Percentiles rank a stretch among this genome's conserved stretches.
Evolutionary conservation across 35 echinoderm and acorn worm genomes (phyloP).

Genomic region (Heliocidaris tuberculata): DNA sequence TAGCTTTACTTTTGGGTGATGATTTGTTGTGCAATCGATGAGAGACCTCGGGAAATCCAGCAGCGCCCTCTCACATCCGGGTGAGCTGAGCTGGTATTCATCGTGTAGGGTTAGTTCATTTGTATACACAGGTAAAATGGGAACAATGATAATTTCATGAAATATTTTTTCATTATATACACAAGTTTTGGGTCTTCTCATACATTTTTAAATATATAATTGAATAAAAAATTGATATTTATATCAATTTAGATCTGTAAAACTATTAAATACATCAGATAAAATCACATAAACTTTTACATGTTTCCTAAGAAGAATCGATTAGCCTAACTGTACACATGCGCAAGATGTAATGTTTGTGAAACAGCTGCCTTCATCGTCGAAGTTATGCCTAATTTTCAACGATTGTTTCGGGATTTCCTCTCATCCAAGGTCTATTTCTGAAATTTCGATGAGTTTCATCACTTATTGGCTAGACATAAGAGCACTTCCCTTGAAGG

Average conservation of each 20-base stretch:
- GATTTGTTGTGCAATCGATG: not conserved
- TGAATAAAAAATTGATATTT: too few relatives aligned
- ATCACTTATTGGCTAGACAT: constrained; percentile 35
- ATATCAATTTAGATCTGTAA: not conserved
- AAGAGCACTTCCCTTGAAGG: constrained; percentile 23
- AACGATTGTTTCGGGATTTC: not conserved
- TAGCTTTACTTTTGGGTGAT: not conserved
- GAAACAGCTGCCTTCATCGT: not conserved
- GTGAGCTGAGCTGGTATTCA: not conserved
- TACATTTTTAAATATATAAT: not conserved
- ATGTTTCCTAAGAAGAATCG: not conserved
- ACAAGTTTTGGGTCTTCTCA: not conserved
- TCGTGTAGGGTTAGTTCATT: not conserved
- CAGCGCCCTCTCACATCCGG: not conserved
- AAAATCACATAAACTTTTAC: too few relatives aligned
- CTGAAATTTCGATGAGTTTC: constrained; percentile 51
- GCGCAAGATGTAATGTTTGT: not conserved
- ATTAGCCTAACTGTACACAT: not conserved
- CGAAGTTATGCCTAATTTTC: not conserved
- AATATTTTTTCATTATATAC: not conserved
- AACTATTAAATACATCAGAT: too few relatives aligned
- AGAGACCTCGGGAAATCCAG: not conserved
- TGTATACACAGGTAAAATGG: not conserved
- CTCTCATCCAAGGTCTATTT: not conserved
- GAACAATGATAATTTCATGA: not conserved